Conservation (phyloP, 2,113 vertebrate species). For the Bettongia penicillata region DNA sequence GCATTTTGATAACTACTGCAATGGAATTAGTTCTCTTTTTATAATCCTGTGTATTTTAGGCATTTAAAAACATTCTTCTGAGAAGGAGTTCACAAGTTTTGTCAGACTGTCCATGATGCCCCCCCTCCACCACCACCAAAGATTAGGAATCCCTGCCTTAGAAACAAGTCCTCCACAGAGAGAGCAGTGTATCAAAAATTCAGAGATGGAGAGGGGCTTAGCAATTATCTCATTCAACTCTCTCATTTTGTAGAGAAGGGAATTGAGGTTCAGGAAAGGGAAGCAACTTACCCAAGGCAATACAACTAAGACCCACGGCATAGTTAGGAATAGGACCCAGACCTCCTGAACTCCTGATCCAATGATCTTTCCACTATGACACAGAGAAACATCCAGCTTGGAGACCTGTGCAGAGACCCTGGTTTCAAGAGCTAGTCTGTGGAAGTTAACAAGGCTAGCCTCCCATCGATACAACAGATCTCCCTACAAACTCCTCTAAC, state of each 20-base stretch:
- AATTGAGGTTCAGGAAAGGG: not conserved
- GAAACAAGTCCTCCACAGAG: not conserved
- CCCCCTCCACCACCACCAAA: too few species aligned
- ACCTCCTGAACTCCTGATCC: not conserved
- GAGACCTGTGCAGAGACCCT: not conserved
- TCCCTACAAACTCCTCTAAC: not conserved
- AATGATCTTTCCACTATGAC: not conserved
- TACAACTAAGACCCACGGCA: not conserved
- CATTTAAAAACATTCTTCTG: not conserved
- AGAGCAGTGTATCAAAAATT: not conserved
- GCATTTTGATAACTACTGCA: not conserved
- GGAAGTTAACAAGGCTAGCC: not conserved
- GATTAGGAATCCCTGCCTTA: not conserved
- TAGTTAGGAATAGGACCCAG: not conserved
- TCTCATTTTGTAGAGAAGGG: not conserved
- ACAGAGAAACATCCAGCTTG: not conserved
- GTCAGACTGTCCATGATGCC: not conserved
- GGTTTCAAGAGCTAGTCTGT: not conserved
- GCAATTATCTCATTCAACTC: not conserved
- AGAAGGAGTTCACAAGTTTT: not conserved
- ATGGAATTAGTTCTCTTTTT: not conserved
- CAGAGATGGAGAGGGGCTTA: not conserved
- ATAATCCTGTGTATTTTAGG: not conserved
- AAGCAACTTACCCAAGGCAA: not conserved
- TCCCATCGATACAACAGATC: not conserved